Evolutionary conservation across 37 sponge, comb jelly and placozoan genomes (phyloP).

Genomic region (Halichondria panicea): DNA sequence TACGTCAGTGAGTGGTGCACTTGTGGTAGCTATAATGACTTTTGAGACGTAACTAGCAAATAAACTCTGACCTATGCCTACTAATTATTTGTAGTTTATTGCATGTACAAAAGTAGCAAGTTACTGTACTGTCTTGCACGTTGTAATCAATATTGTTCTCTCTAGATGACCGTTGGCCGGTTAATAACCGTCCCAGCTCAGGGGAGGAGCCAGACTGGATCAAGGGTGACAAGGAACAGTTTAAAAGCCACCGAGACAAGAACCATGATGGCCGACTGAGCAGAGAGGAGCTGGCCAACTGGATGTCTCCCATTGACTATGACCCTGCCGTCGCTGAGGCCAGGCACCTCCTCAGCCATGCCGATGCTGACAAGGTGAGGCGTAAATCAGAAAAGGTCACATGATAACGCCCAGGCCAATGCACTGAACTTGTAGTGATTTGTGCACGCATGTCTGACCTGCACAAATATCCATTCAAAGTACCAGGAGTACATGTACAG

Average conservation of each 20-base stretch:
- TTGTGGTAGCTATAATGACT: too few species aligned
- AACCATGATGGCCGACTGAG: constrained; percentile 68
- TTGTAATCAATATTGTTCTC: background rate
- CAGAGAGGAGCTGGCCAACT: constrained; percentile 66
- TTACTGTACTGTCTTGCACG: too few species aligned
- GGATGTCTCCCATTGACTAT: constrained; percentile 76
- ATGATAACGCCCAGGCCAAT: too few species aligned
- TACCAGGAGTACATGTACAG: too few species aligned
- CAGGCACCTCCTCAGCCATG: constrained; percentile 81
- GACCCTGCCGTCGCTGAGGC: constrained; percentile 90
- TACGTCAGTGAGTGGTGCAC: constrained; percentile 70
- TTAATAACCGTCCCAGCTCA: constrained; percentile 28
- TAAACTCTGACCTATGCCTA: too few species aligned
- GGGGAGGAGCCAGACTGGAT: constrained; percentile 81
- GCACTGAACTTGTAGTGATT: too few species aligned
- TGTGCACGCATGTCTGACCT: too few species aligned
- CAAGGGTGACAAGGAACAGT: constrained; percentile 68
- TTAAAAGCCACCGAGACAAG: constrained; percentile 74
- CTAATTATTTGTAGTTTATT: too few species aligned
- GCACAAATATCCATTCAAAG: too few species aligned
- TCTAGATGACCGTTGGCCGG: constrained; percentile 80
- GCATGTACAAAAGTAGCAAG: too few species aligned
- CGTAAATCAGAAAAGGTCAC: too few species aligned
- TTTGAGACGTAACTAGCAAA: too few species aligned
- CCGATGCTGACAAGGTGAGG: constrained; percentile 76